Base-by-base conservation (phyloP, 2,888 invertebrate species). In the Penaeus monodon region DNA sequence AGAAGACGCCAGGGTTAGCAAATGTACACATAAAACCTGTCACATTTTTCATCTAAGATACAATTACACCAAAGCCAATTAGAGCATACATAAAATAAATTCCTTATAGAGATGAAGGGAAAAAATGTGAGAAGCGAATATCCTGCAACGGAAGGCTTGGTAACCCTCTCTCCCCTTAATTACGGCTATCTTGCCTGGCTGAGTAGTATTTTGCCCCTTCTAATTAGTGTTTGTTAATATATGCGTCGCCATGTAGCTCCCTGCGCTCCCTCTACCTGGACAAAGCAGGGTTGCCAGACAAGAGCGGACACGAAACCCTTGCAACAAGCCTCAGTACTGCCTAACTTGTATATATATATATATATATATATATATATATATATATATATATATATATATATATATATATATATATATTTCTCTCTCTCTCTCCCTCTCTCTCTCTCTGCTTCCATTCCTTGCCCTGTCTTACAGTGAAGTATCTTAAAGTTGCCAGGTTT, bases 141-240 rank as follows among this genome's bases (percentile, higher is more conserved):
- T 29, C 77, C 33, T 29, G 66, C 49, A 57, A 57, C 49, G 49
- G 49, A 57, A 57, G 49, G 49, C 49, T 57, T 57, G 49, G 49
- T 57, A 38, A 38, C 73, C 73, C 73, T n/a, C 73, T 33, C 33
- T 73, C 68, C 77, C 80, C 81, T 85, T 85, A 85, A 85, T 85
- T 85, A 85, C 80, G 64, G 57, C 81, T 74, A 81, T 85, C 85
- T 81, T 85, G 85, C 85, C 79, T 80, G 79, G 85, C 85, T 78
- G 80, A 85, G 85, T 85, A 81, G 85, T 85, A 85, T 85, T 85
- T 85, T 85, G 85, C 80, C 85, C 85, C 85, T 85, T 85, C 80
- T 85, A 85, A 85, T 85, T 85, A 85, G 81, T 80, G 85, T 85
- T 81, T 85, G 85, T 85, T 85, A 85, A 85, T 85, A 85, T 85